These are phyloP conservation scores for Sisor rabdophorus DNA, from an alignment of 2,113 vertebrate species.

Conservation along the genomic window DNA sequence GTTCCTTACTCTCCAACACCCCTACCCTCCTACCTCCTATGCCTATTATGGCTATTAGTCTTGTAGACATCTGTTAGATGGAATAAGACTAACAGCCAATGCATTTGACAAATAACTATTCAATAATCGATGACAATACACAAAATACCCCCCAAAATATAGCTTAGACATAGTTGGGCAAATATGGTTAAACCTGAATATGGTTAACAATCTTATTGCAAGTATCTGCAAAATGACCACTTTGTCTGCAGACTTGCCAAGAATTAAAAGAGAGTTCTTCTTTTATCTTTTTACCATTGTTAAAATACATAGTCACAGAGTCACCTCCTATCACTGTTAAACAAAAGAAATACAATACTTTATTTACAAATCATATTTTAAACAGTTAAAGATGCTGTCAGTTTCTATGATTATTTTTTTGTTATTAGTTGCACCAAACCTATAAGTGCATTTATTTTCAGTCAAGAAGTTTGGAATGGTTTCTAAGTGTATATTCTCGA, in stretches of 20 bases:
- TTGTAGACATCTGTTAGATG: constrained; percentile 37
- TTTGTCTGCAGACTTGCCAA: too few relatives aligned
- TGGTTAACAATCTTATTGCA: too few relatives aligned
- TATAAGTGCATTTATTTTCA: not conserved
- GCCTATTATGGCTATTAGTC: constrained; percentile 42
- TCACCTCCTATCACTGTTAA: constrained; percentile 44
- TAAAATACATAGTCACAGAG: too few relatives aligned
- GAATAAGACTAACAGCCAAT: constrained; percentile 18
- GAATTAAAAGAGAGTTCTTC: not conserved
- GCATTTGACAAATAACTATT: constrained; percentile 41
- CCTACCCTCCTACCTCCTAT: not conserved
- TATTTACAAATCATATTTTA: not conserved
- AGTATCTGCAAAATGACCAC: not conserved
- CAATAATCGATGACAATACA: constrained; percentile 31
- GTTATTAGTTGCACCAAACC: not conserved
- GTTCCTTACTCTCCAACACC: constrained; percentile 5
- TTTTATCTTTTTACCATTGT: not conserved
- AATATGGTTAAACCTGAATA: not conserved
- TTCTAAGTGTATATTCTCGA: not conserved
- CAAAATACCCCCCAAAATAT: not conserved
- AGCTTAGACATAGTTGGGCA: not conserved
- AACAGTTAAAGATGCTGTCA: not conserved
- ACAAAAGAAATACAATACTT: not conserved
- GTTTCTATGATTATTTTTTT: not conserved
- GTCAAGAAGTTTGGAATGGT: not conserved